These are phyloP conservation scores for Stenichneumon culpator DNA, from an alignment of 2,888 invertebrate species.

Conservation along the genomic window DNA sequence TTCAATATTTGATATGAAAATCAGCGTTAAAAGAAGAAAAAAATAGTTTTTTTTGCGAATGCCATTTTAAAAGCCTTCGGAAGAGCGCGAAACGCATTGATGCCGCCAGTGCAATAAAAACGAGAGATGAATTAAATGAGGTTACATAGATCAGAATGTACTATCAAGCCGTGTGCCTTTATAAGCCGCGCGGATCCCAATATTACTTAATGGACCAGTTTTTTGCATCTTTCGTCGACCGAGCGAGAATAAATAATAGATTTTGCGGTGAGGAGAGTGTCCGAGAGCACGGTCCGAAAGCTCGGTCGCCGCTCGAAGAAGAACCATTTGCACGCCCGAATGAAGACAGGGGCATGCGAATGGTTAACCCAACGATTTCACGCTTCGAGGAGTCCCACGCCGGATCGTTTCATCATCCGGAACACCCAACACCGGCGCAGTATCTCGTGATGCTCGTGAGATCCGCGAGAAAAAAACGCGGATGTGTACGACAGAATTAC, in stretches of 20 bases:
- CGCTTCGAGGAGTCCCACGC: constrained; percentile 31
- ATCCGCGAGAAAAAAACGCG: constrained; percentile 39
- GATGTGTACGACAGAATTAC: background rate
- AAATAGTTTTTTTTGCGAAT: background rate
- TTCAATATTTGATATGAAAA: too few relatives aligned
- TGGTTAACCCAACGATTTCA: constrained; percentile 60
- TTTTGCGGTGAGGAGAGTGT: constrained; percentile 36
- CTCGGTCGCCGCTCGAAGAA: constrained; percentile 36
- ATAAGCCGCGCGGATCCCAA: background rate
- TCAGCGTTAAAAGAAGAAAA: background rate
- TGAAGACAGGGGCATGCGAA: constrained; percentile 49
- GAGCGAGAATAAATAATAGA: constrained; percentile 45
- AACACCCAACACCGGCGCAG: constrained; percentile 3
- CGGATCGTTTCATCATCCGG: constrained; percentile 46
- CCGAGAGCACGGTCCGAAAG: constrained; percentile 30
- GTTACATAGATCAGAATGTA: background rate
- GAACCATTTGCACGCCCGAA: constrained; percentile 55
- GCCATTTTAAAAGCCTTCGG: background rate
- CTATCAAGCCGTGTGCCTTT: background rate
- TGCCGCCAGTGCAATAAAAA: background rate
- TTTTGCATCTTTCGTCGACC: constrained; percentile 8
- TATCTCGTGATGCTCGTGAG: background rate
- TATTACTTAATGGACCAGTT: constrained; percentile 4
- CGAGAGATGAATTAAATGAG: background rate
- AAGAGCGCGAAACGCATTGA: background rate